Base-by-base conservation (phyloP, 2,888 invertebrate genomes). In the Tipula lateralis region DNA sequence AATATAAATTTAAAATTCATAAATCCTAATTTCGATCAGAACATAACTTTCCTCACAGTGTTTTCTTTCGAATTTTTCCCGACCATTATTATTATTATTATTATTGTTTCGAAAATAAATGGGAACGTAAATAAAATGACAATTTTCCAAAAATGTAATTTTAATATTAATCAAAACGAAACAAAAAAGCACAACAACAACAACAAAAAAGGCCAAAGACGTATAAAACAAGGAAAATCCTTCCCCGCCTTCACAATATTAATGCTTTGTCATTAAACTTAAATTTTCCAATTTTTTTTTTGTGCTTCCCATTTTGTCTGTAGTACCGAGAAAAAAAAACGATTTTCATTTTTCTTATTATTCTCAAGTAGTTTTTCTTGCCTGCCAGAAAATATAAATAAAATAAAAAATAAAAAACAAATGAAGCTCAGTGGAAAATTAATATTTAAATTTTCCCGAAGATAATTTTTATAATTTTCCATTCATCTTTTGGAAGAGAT, bases 81-180 rank as follows among this genome's bases (percentile, higher is more conserved):
- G 34, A 32, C 9, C 36, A 12, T n/a, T 44, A 44, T n/a, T 44
- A 16, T 44, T 44, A 44, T 44, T 44, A 44, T 44, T 44, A 44
- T 16, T 13, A 44, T 44, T 44, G 7, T 32, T 32, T 32, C n/a
- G 44, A 44, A 44, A 44, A 44, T 66, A 66, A 66, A 66, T 66
- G 66, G 2, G 66, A 66, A n/a, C 66, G 4, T 50, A 66, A 66
- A 24, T 19, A 66, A 66, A 66, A 66, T 66, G 66, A 66, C 66
- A 66, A 66, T 66, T 66, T 66, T 66, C 66, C 66, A 66, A 66
- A 66, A 66, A 66, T 66, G 24, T 66, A 66, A 66, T 66, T 66
- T 66, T 66, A 66, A 66, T 66, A 66, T 66, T 66, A 66, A 66
- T 66, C 66, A 66, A 66, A 66, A 66, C 44, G 19, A n/a, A 44